Evolutionary conservation across 2,797 vertebrate species (phyloP), one percentile per base, ranked within the genome.

Genomic region (Manis crassicaudata): DNA sequence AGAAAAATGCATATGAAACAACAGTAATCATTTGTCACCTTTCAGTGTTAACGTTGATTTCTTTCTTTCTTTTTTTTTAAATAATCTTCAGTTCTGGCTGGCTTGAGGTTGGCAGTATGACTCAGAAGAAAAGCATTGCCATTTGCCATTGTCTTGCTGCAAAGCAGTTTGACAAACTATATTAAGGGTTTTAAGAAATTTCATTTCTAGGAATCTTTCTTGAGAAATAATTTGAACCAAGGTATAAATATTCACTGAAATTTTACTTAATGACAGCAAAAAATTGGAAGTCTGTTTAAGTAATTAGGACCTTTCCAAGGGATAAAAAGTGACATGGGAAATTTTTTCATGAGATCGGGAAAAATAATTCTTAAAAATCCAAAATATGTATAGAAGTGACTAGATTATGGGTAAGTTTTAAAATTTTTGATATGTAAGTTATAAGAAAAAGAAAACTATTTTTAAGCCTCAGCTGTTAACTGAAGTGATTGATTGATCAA

Each of bases 161-260:
- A 75, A 52, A 91, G 29, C 40, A 80, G 8, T 65, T 88, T 65
- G 63, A 70, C 43, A 79, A 76, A 54, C 77, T 62, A 14, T 29
- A 27, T 84, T 73, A 80, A 58, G 8, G 6, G 0, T 90, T 90
- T 60, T 56, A 87, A 84, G 40, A 80, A 80, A 77, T 79, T 94
- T 1, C 14, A 79, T 92, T 80, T 94, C 52, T 84, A 27, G 67
- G 37, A 13, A 62, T 63, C 37, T 94, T 79, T 90, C 17, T 79
- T 96, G n/a, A 88, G 58, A 82, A 89, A 37, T 86, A 82, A 75
- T 84, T 92, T 73, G 16, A 86, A 70, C 14, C n/a, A 72, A 80
- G 23, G 6, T 88, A 2, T 94, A 83, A 96, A 68, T 88, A 79
- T 10, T 70, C 23, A 11, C 72, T 32, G 56, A n/a, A 67, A 73